These are phyloP conservation scores for Gila robusta DNA, from an alignment of 2,797 vertebrate species.

Conservation along the genomic window DNA sequence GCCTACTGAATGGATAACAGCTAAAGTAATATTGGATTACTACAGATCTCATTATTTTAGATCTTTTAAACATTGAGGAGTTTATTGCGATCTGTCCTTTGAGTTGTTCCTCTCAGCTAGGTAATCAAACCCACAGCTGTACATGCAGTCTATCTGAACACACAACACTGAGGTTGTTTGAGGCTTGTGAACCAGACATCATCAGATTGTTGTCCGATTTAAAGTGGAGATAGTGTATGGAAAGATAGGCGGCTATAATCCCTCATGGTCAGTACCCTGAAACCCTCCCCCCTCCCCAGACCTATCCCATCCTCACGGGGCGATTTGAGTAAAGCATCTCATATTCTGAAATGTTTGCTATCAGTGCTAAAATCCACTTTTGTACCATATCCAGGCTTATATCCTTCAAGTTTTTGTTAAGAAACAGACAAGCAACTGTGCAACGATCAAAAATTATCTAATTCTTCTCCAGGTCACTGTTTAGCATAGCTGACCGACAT, in stretches of 20 bases:
- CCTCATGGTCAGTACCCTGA: slow-evolving; percentile 10
- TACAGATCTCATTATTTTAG: slow-evolving; percentile 17
- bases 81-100: not conserved
- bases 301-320: not conserved
- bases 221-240: slow-evolving; percentile 30
- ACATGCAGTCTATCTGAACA: not conserved
- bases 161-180: slow-evolving; percentile 3
- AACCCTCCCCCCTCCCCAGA: not conserved
- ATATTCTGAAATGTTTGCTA: not conserved
- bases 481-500: slow-evolving; percentile 9
- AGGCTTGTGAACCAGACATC: slow-evolving; percentile 22
- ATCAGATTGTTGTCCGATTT: slow-evolving; percentile 36
- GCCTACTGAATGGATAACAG: not conserved
- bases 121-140: slow-evolving; percentile 7
- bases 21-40: slow-evolving; percentile 1
- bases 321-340: not conserved
- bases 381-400: not conserved
- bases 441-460: not conserved
- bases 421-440: not conserved
- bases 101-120: not conserved
- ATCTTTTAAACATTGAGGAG: slow-evolving; percentile 16
- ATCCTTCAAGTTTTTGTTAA: not conserved
- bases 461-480: slow-evolving; percentile 12
- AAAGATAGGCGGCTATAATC: slow-evolving; percentile 26
- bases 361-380: not conserved